Evolutionary conservation across 1,140 invertebrate genomes (phyloP), one percentile per base, ranked within the genome.

Genomic region (Riptortus pedestris): DNA sequence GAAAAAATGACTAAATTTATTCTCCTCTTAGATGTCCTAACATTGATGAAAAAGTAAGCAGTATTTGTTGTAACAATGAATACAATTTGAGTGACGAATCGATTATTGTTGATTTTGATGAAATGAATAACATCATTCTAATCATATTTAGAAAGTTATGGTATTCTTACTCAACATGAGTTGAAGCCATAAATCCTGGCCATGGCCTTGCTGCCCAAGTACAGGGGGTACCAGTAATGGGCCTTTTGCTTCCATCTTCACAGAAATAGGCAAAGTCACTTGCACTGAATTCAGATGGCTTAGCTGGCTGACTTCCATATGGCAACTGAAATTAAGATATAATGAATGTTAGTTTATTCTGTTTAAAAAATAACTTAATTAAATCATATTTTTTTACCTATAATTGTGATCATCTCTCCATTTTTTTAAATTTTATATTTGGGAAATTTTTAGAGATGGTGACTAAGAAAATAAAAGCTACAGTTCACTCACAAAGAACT

Each of bases 201-300:
- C 87, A 90, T n/a, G 87, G 87, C 60, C 85, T 77, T 0, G 86
- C 84, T 0, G 86, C 86, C 87, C 87, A 90, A 0, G 81, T 80
- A 69, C 87, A 90, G 5, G 85, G 80, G n/a, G 82, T 80, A 16
- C 79, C 81, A 0, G 79, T 80, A 1, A 89, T 73, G 0, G 85
- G 79, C 1, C 80, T 78, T 66, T 86, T 82, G 0, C 78, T 83
- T 1, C 89, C 91, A 73, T 93, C 88, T 27, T 84, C 85, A 72
- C 91, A 95, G 33, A 95, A 78, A 69, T 92, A 87, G 64, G 80
- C 78, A 71, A 78, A 88, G 1, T 85, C 76, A 16, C 76, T 76
- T 0, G 84, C 78, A 66, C 85, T 79, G 69, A 80, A 68, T 12
- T 68, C 52, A 31, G 47, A 55, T 18, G 14, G 14, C 18, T 60